Base-by-base conservation (phyloP, 2,888 invertebrate species). In the Hemicrepidius hirtus region DNA sequence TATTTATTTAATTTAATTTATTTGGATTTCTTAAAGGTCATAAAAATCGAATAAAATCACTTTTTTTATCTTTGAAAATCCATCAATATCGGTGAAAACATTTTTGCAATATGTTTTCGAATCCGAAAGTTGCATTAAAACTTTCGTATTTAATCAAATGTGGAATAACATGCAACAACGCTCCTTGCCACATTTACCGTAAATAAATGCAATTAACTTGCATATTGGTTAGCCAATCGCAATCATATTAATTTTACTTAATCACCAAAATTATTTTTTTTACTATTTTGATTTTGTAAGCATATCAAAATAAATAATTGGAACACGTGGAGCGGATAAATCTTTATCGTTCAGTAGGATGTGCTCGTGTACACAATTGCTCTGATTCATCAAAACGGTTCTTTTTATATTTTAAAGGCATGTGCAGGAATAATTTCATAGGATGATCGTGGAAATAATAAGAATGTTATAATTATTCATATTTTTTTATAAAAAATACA, bases 111-210 rank as follows among this genome's bases (percentile, higher is more conserved):
- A 1, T 18, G 44, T 44, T 44, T 44, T 44, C 44, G 28, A 12
- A 50, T 50, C 9, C 20, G 50, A 50, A 50, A 50, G 50, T 28
- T n/a, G 50, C 20, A 50, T 18, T 16, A 16, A 18, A 44, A 44
- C 50, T 50, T 50, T 50, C 50, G 35, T n/a, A 10, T 37, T 35
- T 57, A 57, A 13, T 13, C 35, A 57, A 57, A 35, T 35, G 18
- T 35, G 35, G 57, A 57, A 16, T 37, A 57, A 57, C 35, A 20
- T 59, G 40, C 18, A 40, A 40, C 40, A 59, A 12, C 37, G 57
- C 53, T 55, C 40, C 37, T 59, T 59, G 40, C 59, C 37, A 28
- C 59, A 59, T 55, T 5, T 32, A 55, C 53, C 50, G n/a, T 24
- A 50, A 24, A 24, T 21, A 10, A 44, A 16, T 44, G 7, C 44